Evolutionary conservation across 2,888 invertebrate species (phyloP), one percentile per base, ranked within the genome.

Genomic region (Dynastes grantii): DNA sequence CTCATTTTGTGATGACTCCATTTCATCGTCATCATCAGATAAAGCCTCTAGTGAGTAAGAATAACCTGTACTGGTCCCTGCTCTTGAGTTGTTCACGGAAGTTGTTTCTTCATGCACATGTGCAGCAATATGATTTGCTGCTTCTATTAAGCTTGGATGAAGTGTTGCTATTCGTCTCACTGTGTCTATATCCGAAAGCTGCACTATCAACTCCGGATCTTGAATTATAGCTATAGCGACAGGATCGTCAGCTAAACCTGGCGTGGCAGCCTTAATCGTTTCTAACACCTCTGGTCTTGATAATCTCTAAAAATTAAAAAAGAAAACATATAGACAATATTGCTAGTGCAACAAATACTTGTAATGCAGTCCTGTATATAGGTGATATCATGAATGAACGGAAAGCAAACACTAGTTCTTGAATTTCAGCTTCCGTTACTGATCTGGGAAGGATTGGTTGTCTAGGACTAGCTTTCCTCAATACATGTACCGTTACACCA

Each of bases 161-260:
- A 92, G 90, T 76, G 92, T 91, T 0, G 94, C 92, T 4, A 94
- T 92, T 80, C 94, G 92, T 82, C 92, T 89, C 84, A 95, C 92
- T 9, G 93, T 93, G 80, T 92, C 92, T 0, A 92, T 90, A 85
- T 94, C 94, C 0, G 93, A 92, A 78, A 95, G 89, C 13, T 95
- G 93, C 0, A 92, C 91, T 81, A 96, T 89, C n/a, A 96, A 88
- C 84, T 95, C 94, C 22, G 94, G 93, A 86, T 95, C 95, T 85
- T 94, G 94, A 13, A 96, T 90, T 82, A 95, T 92, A 0, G 95
- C 94, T 45, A 95, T 88, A 0, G 95, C 93, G 13, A 93, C 92
- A 55, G 94, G 93, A 86, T 95, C 95, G 51, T 93, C 91, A 0
- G 90, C 90, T 11, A 96, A 88, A 0, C 93, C 93, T 6, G 95